Percentiles rank a stretch among this genome's conserved stretches.
These are phyloP conservation scores for Pollachius pollachius DNA, from an alignment of 2,113 vertebrate species.

Conservation along the genomic window DNA sequence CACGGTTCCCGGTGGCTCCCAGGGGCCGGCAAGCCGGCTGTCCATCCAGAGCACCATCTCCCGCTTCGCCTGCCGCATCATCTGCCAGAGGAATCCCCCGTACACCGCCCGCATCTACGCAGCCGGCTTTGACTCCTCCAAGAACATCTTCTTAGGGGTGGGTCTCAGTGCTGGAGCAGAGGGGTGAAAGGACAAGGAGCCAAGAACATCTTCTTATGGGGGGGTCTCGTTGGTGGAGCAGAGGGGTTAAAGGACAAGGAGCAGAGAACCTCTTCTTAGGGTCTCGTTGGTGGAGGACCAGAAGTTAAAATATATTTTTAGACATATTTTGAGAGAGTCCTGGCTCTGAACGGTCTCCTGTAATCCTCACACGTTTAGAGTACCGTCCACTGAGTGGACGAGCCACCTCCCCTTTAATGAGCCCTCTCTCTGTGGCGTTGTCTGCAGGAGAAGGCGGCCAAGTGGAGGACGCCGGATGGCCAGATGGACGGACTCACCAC, in stretches of 20 bases:
- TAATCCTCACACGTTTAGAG: no score
- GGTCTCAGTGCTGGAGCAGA: not conserved
- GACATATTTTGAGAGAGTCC: no score
- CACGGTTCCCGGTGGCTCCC: conserved; percentile 77
- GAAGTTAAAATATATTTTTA: no score
- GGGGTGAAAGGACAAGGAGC: no score
- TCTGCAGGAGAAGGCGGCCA: conserved; percentile 88
- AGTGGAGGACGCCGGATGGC: conserved; percentile 88
- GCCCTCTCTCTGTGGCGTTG: not conserved
- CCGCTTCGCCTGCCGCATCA: conserved; percentile 93
- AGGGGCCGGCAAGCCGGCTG: conserved; percentile 77
- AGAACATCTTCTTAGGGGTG: conserved; percentile 83
- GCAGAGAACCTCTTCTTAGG: conserved; percentile 74
- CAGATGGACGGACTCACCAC: conserved; percentile 94
- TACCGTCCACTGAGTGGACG: no score
- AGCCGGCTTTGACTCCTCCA: conserved; percentile 83
- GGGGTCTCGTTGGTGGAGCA: conserved; percentile 64
- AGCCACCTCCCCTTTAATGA: not conserved
- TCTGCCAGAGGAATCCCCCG: conserved; percentile 89
- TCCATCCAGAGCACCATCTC: conserved; percentile 93
- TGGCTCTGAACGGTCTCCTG: no score
- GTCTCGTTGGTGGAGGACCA: conserved; percentile 13
- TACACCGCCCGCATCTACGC: conserved; percentile 89
- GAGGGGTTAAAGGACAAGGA: no score
- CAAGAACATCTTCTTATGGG: conserved; percentile 79